phyloP scores from a whole-genome alignment of 2,888 invertebrate species.

The Cataglyphis rosenhaueri region DNA sequence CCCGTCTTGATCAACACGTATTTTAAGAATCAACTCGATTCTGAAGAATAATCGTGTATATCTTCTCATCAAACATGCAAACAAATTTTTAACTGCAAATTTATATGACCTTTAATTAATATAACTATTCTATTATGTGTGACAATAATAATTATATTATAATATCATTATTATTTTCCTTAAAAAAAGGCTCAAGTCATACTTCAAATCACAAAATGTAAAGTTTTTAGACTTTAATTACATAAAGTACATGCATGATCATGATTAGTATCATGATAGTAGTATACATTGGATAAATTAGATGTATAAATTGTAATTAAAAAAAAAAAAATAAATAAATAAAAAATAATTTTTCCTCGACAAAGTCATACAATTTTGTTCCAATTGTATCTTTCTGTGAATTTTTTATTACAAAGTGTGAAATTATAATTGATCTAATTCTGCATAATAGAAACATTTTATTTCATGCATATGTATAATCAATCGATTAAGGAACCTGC shows the following conservation, averaged over 20 bases:
- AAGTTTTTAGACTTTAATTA: not conserved
- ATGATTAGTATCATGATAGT: not conserved
- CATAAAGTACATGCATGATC: not conserved
- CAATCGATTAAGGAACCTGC: not conserved
- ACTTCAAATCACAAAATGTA: not conserved
- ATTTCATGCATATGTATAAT: not conserved
- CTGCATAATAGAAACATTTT: not conserved
- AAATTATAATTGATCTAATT: slow-evolving; percentile 23
- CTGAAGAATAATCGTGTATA: not conserved
- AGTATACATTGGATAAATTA: no score
- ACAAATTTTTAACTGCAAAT: not conserved
- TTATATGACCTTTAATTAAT: not conserved
- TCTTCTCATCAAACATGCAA: not conserved
- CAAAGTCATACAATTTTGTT: not conserved
- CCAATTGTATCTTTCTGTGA: no score
- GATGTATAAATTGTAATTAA: not conserved
- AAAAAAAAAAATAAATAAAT: not conserved
- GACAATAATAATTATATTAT: slow-evolving; percentile 10
- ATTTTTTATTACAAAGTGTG: not conserved
- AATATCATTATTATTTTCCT: not conserved
- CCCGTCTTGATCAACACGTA: slow-evolving; percentile 50
- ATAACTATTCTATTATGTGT: not conserved
- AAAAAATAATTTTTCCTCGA: not conserved
- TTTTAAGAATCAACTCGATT: slow-evolving; percentile 22
- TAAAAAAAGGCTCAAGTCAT: not conserved